Conservation (phyloP, 1,140 invertebrate species). For the Trissolcus basalis region DNA sequence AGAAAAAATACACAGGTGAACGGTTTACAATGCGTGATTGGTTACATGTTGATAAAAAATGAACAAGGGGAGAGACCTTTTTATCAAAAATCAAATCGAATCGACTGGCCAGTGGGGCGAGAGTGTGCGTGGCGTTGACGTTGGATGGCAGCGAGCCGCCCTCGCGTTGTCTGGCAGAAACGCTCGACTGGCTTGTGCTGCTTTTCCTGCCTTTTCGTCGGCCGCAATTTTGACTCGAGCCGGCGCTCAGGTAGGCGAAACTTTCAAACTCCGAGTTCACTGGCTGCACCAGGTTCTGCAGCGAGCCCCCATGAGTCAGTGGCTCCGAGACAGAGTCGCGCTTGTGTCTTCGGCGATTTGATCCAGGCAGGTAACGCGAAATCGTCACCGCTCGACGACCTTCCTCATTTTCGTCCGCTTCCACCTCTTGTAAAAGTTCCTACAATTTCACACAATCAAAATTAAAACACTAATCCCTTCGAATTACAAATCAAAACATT, state of each 20-base stretch:
- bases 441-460: too few relatives aligned
- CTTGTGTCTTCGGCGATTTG: conserved; percentile 72
- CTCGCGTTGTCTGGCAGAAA: conserved; percentile 81
- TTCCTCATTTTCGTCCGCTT: conserved; percentile 78
- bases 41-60: conserved; percentile 13
- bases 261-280: conserved; percentile 72
- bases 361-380: conserved; percentile 68
- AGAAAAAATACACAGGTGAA: too few relatives aligned
- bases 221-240: conserved; percentile 70
- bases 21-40: too few relatives aligned
- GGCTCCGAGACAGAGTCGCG: conserved; percentile 76
- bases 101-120: conserved; percentile 68
- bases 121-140: conserved; percentile 77
- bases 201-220: conserved; percentile 70
- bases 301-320: conserved; percentile 77
- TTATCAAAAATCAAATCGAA: conserved; percentile 72
- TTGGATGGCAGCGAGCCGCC: conserved; percentile 80
- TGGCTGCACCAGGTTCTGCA: conserved; percentile 78
- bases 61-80: conserved; percentile 61
- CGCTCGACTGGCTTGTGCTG: conserved; percentile 69
- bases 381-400: conserved; percentile 68
- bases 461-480: too few relatives aligned
- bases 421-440: conserved; percentile 79
- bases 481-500: too few relatives aligned
- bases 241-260: conserved; percentile 68